Evolutionary conservation across 2,113 vertebrate genomes (phyloP), one percentile per base, ranked within the genome.

Genomic region (Pteruthius melanotis): DNA sequence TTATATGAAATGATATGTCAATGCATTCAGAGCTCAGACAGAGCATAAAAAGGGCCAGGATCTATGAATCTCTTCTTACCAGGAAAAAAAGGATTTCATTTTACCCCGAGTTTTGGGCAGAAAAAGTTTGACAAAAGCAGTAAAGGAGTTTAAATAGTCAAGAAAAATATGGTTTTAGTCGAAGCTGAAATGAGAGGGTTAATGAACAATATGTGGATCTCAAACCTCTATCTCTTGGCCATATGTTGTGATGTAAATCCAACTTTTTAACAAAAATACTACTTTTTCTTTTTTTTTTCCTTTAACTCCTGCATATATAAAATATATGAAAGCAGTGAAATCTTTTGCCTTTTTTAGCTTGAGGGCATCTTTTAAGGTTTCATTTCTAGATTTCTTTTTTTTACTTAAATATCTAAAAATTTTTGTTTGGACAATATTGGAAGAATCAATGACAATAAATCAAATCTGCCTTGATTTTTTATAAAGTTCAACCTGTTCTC

Each of bases 61-160:
- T 52, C 20, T 45, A n/a, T 15, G 4, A 70, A 15, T 2, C 3
- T 27, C 15, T 44, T 68, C 27, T 78, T 9, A 56, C 26, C 4
- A 24, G 3, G 2, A 1, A 2, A 10, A 15, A 37, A 28, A n/a
- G 12, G 5, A 1, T n/a, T 50, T 61, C 5, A 12, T 63, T 87
- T 83, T 28, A n/a, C 2, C 3, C 10, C 26, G 27, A 9, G 44
- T 57, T 90, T 81, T 52, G 11, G 3, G 21, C 0, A 0, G 40
- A 69, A 7, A 52, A 4, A 16, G 3, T 40, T 82, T 82, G 59
- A 70, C 4, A 78, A 49, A 16, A 49, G 5, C 9, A 37, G 6
- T 33, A 78, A 74, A 78, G 4, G 10, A 77, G n/a, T 49, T 53
- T 19, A 61, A 72, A n/a, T 21, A 54, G 2, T 47, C 4, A 56